Conservation (phyloP, 1,140 invertebrate genomes). For the Galendromus occidentalis region DNA sequence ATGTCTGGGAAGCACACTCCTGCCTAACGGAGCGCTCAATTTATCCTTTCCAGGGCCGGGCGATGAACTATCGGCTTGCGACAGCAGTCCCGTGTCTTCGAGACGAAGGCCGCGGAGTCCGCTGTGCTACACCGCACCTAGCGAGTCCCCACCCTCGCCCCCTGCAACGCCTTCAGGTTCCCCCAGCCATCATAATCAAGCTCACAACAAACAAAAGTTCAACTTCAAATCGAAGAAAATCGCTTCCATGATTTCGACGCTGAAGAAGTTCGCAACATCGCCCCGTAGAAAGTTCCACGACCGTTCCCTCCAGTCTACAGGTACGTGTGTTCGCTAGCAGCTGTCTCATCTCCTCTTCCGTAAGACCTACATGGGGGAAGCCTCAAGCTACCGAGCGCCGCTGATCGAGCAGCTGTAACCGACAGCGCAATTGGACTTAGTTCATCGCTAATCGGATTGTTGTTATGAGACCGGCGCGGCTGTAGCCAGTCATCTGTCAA, state of each 20-base stretch:
- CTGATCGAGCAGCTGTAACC: no score
- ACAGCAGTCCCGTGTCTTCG: conserved; percentile 3
- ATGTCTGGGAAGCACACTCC: no score
- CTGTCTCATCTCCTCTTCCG: no score
- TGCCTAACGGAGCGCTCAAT: no score
- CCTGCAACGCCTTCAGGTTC: not conserved
- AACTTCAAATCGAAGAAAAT: conserved; percentile 11
- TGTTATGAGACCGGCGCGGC: no score
- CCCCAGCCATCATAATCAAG: not conserved
- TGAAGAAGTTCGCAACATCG: conserved; percentile 4
- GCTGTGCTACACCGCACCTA: conserved; percentile 1
- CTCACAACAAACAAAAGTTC: not conserved
- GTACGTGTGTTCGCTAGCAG: not conserved
- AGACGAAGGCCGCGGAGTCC: not conserved
- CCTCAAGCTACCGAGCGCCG: no score
- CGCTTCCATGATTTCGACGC: not conserved
- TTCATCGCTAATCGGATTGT: no score
- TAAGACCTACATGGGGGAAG: no score
- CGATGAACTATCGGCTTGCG: not conserved
- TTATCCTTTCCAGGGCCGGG: not conserved
- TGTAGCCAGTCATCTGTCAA: no score
- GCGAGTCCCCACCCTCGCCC: not conserved
- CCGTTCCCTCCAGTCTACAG: not conserved
- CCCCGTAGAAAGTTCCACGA: not conserved
- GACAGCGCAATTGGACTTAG: no score